These are phyloP conservation scores for Palaemon carinicauda DNA, from an alignment of 1,140 invertebrate genomes.

Conservation along the genomic window DNA sequence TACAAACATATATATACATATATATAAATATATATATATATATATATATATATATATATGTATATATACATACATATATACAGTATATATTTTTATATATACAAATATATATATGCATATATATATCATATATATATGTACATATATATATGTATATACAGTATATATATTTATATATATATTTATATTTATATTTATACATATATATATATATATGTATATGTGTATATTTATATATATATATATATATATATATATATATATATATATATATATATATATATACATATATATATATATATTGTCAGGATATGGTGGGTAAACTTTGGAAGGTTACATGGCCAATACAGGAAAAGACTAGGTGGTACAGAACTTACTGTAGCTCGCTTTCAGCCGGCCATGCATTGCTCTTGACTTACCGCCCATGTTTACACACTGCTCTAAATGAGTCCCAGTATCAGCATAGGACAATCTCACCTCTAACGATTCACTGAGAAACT, in stretches of 20 bases:
- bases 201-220: neutral
- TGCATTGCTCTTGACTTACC: too few species aligned
- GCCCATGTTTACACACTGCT: too few species aligned
- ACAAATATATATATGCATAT: neutral
- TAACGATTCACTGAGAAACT: too few species aligned
- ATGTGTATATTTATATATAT: neutral
- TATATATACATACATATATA: neutral
- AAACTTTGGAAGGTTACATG: too few species aligned
- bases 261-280: neutral
- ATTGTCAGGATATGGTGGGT: too few species aligned
- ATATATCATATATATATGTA: neutral
- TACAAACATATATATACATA: neutral
- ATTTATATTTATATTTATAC: neutral
- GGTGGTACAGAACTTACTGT: too few species aligned
- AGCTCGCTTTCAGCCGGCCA: too few species aligned
- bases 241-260: neutral
- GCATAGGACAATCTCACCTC: too few species aligned
- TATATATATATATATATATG: neutral
- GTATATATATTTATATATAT: neutral
- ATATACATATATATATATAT: neutral
- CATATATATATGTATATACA: neutral
- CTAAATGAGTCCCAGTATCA: too few species aligned
- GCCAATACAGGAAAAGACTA: too few species aligned
- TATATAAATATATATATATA: neutral
- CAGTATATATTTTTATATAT: neutral